phyloP scores from a whole-genome alignment of 2,113 vertebrate species.

The Gavia stellata region DNA sequence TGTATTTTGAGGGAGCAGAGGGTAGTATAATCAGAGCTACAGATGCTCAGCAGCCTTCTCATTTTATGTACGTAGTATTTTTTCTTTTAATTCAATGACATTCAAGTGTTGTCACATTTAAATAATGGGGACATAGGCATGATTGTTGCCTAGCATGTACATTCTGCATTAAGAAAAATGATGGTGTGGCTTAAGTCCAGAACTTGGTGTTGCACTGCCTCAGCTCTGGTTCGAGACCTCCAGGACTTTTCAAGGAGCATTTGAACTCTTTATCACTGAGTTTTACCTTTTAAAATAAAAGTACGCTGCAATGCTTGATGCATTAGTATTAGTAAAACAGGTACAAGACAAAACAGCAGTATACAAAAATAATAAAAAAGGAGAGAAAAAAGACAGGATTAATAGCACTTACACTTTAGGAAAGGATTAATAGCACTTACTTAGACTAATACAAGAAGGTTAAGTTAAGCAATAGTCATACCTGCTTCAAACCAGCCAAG shows the following conservation, averaged over 20 bases:
- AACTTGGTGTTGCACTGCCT: not conserved
- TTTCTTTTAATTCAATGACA: not conserved
- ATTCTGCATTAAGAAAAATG: not conserved
- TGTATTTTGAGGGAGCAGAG: not conserved
- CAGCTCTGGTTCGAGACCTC: not conserved
- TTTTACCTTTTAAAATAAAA: not conserved
- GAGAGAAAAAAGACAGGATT: not conserved
- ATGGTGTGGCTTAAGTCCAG: not conserved
- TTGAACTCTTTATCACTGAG: not conserved
- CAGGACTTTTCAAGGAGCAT: not conserved
- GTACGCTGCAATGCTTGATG: not conserved
- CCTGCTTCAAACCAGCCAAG: slow-evolving; percentile 96
- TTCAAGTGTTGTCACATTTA: not conserved
- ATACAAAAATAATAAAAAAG: not conserved
- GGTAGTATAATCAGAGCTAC: not conserved
- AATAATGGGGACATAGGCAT: not conserved
- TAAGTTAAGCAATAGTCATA: slow-evolving; percentile 23
- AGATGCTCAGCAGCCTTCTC: not conserved
- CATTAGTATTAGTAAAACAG: not conserved
- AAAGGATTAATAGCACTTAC: not conserved
- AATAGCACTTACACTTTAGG: not conserved
- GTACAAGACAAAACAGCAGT: not conserved
- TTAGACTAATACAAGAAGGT: not conserved
- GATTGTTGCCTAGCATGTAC: not conserved
- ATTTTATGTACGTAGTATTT: not conserved